Evolutionary conservation across 2,797 vertebrate species (phyloP), one percentile per base, ranked within the genome.

Genomic region (Acrossocheilus wenchowensis): DNA sequence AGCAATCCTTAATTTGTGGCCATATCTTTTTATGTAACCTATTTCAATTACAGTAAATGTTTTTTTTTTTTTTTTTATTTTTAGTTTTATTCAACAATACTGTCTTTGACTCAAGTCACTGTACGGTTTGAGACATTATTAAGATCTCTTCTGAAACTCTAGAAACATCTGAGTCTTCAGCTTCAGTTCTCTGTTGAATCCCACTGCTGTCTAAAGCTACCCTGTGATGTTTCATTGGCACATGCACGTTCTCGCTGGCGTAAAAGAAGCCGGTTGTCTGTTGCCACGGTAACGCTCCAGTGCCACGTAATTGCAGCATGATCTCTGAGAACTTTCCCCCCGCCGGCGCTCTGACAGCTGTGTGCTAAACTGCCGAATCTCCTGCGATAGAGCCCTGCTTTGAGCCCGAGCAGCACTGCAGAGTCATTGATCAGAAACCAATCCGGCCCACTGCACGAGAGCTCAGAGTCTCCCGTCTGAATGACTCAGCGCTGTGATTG

Each of bases 241-340:
- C 14, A 39, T 4, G 39, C 34, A 26, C 34, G 4, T n/a, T 82
- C 64, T 34, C 52, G 10, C n/a, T 19, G 41, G 71, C 6, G 6
- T 60, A 45, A n/a, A 66, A 78, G 73, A 74, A 36, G 84, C 73
- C 21, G 43, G 74, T 77, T 45, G 75, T 82, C 66, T 66, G 74
- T 92, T 87, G 64, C 89, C 89, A 91, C 84, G 83, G 91, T 89
- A 92, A 91, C 91, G 45, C 66, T 62, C 75, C 69, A 84, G 88
- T 87, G 79, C 68, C 81, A 78, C 75, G 86, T 86, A 86, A 88
- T 88, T 91, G 68, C 36, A 11, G 81, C 69, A 75, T 87, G 83
- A 90, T 91, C 89, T 68, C 39, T 39, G 30, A 88, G 89, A 88
- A 84, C 82, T 88, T 90, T 83, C 83, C 69, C 54, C 48, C 60